Evolutionary conservation across 2,797 vertebrate species (phyloP).

Genomic region (Podarcis lilfordi): DNA sequence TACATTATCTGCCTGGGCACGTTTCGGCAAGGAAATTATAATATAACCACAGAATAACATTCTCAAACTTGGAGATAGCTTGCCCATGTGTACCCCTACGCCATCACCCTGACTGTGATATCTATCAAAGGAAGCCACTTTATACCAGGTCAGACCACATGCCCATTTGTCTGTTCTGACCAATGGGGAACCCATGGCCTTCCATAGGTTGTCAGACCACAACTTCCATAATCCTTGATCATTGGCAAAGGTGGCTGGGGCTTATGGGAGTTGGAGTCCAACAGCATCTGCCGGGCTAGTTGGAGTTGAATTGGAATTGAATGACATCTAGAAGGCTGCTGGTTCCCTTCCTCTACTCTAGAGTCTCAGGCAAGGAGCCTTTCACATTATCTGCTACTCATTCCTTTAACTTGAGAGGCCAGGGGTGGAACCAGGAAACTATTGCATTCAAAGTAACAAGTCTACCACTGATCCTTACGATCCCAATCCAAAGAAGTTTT

Average conservation of each 20-base stretch:
- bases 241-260: too few relatives aligned
- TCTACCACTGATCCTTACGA: background rate
- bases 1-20: too few relatives aligned
- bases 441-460: background rate
- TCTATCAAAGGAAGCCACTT: background rate
- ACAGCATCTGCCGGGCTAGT: too few relatives aligned
- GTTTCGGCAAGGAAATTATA: background rate
- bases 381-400: background rate
- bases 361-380: background rate
- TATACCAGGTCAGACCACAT: background rate
- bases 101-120: background rate
- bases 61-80: background rate
- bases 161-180: background rate
- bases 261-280: too few relatives aligned
- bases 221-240: background rate
- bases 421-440: background rate
- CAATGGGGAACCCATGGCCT: too few relatives aligned
- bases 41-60: background rate
- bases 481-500: background rate
- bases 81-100: background rate
- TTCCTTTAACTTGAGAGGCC: background rate
- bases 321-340: too few relatives aligned
- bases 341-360: too few relatives aligned
- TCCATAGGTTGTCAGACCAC: too few relatives aligned
- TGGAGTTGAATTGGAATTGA: too few relatives aligned